A percentile compares a stretch with the other conserved stretches of the same genome.
Conservation (phyloP, 2,888 invertebrate species). For the Lamellibrachia satsuma region DNA sequence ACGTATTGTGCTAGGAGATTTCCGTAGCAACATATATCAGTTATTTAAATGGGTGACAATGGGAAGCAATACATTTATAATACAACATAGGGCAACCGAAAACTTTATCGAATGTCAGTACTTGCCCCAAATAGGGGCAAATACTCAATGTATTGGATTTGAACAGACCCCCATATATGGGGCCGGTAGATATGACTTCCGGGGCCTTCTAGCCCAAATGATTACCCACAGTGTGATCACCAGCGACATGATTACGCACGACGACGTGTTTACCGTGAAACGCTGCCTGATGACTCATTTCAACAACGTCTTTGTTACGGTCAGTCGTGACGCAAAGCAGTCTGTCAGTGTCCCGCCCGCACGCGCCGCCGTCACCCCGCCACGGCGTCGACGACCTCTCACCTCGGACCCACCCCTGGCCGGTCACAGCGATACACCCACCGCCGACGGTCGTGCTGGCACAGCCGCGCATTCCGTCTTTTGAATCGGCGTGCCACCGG, state of each 20-base stretch:
- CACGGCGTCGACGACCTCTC: background rate
- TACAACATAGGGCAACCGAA: background rate
- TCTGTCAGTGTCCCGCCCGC: slow-evolving; percentile 8
- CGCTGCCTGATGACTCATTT: background rate
- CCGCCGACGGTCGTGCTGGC: background rate
- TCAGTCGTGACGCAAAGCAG: background rate
- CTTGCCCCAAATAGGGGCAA: background rate
- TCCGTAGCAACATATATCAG: background rate
- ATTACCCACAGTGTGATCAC: background rate
- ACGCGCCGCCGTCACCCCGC: background rate
- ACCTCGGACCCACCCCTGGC: background rate
- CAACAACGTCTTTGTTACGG: background rate
- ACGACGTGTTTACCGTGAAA: background rate
- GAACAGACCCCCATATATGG: background rate
- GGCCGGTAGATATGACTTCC: background rate
- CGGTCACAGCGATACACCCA: background rate
- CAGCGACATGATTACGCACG: background rate
- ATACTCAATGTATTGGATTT: background rate
- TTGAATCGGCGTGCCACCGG: background rate
- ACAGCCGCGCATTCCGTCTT: background rate
- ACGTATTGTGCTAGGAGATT: background rate
- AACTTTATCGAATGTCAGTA: background rate
- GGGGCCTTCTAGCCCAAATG: background rate
- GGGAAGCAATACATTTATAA: background rate
- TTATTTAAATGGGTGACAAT: background rate